Base-by-base conservation (phyloP, 2,888 invertebrate species). In the Diogma glabrata region DNA sequence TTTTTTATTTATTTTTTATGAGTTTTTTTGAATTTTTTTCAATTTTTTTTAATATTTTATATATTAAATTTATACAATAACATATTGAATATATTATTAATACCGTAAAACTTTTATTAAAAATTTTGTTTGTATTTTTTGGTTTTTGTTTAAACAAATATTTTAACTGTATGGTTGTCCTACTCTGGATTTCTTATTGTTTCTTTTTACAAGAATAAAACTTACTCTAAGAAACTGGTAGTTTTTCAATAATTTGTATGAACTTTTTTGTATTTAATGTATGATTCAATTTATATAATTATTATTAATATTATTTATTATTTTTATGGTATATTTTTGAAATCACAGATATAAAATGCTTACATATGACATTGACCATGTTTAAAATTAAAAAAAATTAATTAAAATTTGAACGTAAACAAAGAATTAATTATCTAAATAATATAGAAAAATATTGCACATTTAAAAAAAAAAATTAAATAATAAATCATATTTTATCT, bases 271-370 rank as follows among this genome's bases (percentile, higher is more conserved):
- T 22, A 43, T 43, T 12, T 43, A 22, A n/a, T n/a, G n/a, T 43
- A 20, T 43, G 22, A 43, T 22, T 22, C 14, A 40, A 40, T 40
- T 43, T 14, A 43, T 43, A 43, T 28, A 28, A 12, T 28, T 43
- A 43, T 20, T 43, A 43, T 43, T 43, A 22, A 43, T 38, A 38
- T 43, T 22, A 43, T n/a, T 43, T 43, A 43, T 22, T 43, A 22
- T 22, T 22, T 43, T 43, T 22, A 43, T 43, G 24, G 24, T 26
- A 47, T 47, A 24, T 20, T 48, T 33, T 48, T 30, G 30, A 30
- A 48, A 48, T 48, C 48, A 48, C 48, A 48, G 48, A 48, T 33
- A 48, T 48, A 48, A 48, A 33, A 48, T 48, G 48, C 48, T 48
- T 48, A 48, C 22, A 48, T 48, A 48, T 48, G 48, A 48, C 48